These are phyloP conservation scores for Chaetodon auriga DNA, from an alignment of 2,113 vertebrate species.

Conservation along the genomic window DNA sequence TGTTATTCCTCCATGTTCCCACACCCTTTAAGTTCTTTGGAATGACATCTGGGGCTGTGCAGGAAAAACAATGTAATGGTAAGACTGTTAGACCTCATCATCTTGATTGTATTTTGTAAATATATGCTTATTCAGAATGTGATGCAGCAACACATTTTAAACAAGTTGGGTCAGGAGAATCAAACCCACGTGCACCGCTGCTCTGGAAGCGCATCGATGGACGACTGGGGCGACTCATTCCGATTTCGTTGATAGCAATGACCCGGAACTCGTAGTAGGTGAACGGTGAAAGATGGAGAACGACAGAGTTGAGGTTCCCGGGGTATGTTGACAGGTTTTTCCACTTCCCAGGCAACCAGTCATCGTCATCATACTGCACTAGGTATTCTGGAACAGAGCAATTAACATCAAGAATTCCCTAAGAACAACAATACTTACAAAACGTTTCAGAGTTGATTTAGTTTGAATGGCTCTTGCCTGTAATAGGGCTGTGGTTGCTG, in stretches of 20 bases:
- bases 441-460: background rate
- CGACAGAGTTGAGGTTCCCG: conserved; percentile 90
- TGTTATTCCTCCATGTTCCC: conserved; percentile 95
- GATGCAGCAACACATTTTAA: no score
- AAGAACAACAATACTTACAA: background rate
- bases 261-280: conserved; percentile 96
- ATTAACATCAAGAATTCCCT: background rate
- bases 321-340: conserved; percentile 92
- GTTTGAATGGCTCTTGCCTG: conserved; percentile 81
- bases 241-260: conserved; percentile 92
- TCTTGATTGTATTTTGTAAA: no score
- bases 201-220: conserved; percentile 92
- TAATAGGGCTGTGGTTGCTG: conserved; percentile 95
- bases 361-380: conserved; percentile 94
- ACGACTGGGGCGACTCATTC: conserved; percentile 91
- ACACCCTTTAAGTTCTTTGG: conserved; percentile 91
- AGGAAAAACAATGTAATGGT: conserved; percentile 7
- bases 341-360: conserved; percentile 91
- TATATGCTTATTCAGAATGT: no score
- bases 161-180: background rate
- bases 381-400: conserved; percentile 86
- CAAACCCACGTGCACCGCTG: conserved; percentile 91
- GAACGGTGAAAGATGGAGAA: conserved; percentile 90
- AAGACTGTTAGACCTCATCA: background rate
- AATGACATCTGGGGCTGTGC: conserved; percentile 93